Conservation (phyloP, 2,113 vertebrate species). For the Equus quagga region DNA sequence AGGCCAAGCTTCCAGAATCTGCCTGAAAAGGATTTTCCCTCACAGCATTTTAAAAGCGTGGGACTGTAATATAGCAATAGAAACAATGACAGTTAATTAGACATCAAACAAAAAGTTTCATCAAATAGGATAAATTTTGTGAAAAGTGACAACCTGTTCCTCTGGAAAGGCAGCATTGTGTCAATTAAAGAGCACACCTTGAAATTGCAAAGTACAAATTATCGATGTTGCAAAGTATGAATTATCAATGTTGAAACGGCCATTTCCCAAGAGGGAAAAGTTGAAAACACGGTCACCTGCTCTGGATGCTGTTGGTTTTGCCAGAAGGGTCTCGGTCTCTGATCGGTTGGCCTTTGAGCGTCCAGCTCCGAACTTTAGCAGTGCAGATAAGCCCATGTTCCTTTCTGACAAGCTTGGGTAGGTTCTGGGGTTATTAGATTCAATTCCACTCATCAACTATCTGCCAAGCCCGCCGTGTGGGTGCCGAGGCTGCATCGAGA, state of each 20-base stretch:
- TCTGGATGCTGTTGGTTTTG: slow-evolving; percentile 64
- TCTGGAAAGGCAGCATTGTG: slow-evolving; percentile 68
- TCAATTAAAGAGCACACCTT: slow-evolving; percentile 79
- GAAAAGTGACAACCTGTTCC: slow-evolving; percentile 80
- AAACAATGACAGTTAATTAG: neutral
- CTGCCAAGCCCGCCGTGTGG: neutral
- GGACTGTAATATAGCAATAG: neutral
- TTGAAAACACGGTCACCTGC: slow-evolving; percentile 47
- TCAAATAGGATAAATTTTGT: slow-evolving; percentile 81
- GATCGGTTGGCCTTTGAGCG: neutral
- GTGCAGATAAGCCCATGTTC: neutral
- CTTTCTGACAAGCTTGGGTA: neutral
- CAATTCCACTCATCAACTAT: neutral
- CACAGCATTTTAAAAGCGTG: neutral
- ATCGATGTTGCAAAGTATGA: slow-evolving; percentile 77
- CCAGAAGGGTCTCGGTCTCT: neutral
- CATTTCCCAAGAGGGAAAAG: slow-evolving; percentile 79
- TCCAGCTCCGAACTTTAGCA: neutral
- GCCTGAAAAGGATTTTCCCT: neutral
- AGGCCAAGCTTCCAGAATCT: neutral
- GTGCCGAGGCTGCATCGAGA: accelerated
- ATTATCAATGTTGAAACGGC: slow-evolving; percentile 74
- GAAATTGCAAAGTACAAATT: slow-evolving; percentile 74
- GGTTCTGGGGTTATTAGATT: neutral
- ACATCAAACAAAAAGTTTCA: slow-evolving; percentile 34